Evolutionary conservation across 1,140 invertebrate genomes (phyloP).

Genomic region (Sinella curviseta): DNA sequence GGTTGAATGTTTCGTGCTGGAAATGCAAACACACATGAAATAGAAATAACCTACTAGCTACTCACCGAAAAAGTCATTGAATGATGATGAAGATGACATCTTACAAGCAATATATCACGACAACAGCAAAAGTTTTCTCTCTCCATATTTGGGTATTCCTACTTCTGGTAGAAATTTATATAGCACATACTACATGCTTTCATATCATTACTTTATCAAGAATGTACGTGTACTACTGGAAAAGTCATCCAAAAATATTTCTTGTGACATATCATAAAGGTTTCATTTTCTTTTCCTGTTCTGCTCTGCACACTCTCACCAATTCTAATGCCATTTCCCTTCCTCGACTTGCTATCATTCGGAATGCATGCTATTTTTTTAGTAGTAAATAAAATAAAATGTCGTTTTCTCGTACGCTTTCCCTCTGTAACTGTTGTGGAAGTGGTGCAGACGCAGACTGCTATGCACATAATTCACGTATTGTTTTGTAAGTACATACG

Average conservation of each 20-base stretch:
- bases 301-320: background rate
- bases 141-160: too few relatives aligned
- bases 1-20: too few relatives aligned
- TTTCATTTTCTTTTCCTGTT: slow-evolving; percentile 12
- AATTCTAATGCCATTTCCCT: background rate
- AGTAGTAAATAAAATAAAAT: too few relatives aligned
- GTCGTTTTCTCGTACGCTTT: too few relatives aligned
- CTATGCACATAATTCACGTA: too few relatives aligned
- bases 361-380: too few relatives aligned
- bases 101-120: slow-evolving; percentile 20
- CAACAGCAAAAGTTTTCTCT: slow-evolving; percentile 2
- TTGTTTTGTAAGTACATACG: too few relatives aligned
- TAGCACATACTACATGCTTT: background rate
- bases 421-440: too few relatives aligned
- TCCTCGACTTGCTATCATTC: background rate
- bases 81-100: slow-evolving; percentile 10
- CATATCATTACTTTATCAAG: slow-evolving; percentile 9
- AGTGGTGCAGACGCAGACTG: too few relatives aligned
- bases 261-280: slow-evolving; percentile 23
- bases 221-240: too few relatives aligned
- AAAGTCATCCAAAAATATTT: slow-evolving; percentile 8
- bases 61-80: slow-evolving; percentile 10
- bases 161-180: background rate
- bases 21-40: too few relatives aligned
- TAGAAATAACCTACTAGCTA: too few relatives aligned